Evolutionary conservation across 2,797 vertebrate species (phyloP), one percentile per base, ranked within the genome.

Genomic region (Onychomys leucogaster): DNA sequence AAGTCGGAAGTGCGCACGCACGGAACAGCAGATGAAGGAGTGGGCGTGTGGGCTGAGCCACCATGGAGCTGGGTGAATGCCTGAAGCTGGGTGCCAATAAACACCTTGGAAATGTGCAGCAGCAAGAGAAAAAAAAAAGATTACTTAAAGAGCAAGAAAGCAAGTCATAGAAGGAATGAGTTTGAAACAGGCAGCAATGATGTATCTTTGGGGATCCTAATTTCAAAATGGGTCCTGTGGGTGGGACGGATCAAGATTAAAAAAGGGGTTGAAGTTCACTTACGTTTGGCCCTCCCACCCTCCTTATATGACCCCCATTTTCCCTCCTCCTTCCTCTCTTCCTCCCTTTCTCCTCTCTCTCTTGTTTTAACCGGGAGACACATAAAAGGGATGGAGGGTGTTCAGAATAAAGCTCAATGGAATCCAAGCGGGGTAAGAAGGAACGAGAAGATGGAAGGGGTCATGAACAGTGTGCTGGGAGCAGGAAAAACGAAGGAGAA

Each of bases 281-380:
- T 12, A 21, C 5, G 19, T 21, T 25, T 41, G 41, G 7, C 34
- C 61, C 34, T 80, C 13, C 49, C 37, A 13, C 10, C 10, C 10
- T 34, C 16, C 41, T 46, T 65, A 17, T 12, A 6, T 34, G 69
- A 9, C 2, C 19, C 82, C 1, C 19, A 2, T 11, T 46, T 63
- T 29, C 23, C 27, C 2, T 34, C 19, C 29, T 43, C 13, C 17
- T 65, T 14, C 19, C n/a, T 41, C 5, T 34, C 29, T 8, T 37
- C 63, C 81, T n/a, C 32, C 57, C 59, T 25, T 25, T 23, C 59
- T 25, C 59, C 21, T 8, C 71, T 89, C 23, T 23, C 11, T 52
- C 90, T 76, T 90, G 49, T 76, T 91, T 93, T 95, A 81, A 29
- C 19, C 16, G 29, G 29, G n/a, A 83, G 67, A 93, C 27, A 41